Conservation (phyloP, 2,113 vertebrate species). For the Hemiprocne comata region DNA sequence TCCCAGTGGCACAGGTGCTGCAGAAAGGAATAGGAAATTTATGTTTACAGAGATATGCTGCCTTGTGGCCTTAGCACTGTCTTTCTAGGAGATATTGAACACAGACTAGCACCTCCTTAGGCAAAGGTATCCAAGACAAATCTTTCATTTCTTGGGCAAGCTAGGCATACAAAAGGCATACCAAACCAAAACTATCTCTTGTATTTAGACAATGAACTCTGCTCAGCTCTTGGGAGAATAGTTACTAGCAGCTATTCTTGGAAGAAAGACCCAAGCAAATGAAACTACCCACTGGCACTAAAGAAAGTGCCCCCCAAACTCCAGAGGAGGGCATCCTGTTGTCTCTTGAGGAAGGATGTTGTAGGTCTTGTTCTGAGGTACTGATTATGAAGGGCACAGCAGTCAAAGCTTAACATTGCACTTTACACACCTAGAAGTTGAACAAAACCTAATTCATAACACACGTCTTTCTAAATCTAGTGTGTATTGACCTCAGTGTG, state of each 20-base stretch:
- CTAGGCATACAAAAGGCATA: neutral
- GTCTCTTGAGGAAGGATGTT: neutral
- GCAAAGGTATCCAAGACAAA: neutral
- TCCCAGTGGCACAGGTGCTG: neutral
- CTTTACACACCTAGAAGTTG: neutral
- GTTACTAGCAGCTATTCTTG: neutral
- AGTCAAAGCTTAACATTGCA: neutral
- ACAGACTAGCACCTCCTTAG: neutral
- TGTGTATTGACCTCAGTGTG: neutral
- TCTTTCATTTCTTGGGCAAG: neutral
- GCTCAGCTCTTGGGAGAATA: neutral
- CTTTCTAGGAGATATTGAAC: neutral
- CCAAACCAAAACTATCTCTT: neutral
- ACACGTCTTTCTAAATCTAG: neutral
- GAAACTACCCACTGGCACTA: neutral
- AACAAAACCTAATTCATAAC: neutral
- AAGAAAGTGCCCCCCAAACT: neutral
- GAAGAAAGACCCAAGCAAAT: neutral
- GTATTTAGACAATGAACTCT: neutral
- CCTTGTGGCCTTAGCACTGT: neutral
- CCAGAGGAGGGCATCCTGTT: neutral
- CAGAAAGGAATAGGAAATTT: neutral
- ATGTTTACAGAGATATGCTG: neutral
- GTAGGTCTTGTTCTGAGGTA: neutral
- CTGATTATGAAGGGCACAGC: neutral